Evolutionary conservation across 2,888 invertebrate genomes (phyloP).

Genomic region (Ganaspis brasiliensis): DNA sequence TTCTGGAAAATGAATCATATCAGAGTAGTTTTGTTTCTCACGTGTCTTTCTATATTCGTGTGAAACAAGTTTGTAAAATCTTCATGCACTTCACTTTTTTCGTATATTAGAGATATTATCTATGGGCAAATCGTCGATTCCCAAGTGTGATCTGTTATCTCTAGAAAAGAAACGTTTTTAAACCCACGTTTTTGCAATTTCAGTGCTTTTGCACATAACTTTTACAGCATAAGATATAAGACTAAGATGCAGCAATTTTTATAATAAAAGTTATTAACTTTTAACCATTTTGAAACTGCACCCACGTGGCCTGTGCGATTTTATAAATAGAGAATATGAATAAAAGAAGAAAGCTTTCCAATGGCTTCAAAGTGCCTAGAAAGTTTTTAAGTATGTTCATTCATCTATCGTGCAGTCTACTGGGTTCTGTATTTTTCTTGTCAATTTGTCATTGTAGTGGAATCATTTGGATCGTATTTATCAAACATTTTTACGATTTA

Average conservation of each 20-base stretch:
- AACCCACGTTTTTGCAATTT: conserved; percentile 40
- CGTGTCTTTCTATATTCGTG: conserved; percentile 22
- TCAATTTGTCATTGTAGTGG: conserved; percentile 1
- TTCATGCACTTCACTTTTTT: conserved; percentile 7
- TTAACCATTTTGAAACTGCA: conserved; percentile 8
- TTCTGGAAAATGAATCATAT: conserved; percentile 34
- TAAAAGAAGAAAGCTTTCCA: not conserved
- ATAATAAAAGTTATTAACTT: conserved; percentile 14
- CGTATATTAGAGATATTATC: conserved; percentile 17
- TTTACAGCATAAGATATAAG: conserved; percentile 30
- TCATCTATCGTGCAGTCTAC: conserved; percentile 1
- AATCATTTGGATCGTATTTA: conserved; percentile 11
- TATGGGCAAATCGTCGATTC: conserved; percentile 3
- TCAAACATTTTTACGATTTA: conserved; percentile 30
- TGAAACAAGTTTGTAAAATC: conserved; percentile 1
- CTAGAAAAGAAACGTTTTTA: conserved; percentile 14
- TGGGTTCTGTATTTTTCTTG: conserved; percentile 27
- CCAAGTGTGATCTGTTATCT: conserved; percentile 33
- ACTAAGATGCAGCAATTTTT: conserved; percentile 32
- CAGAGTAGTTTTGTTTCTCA: conserved; percentile 2
- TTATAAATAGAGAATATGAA: not conserved
- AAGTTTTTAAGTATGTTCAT: not conserved
- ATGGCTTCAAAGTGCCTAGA: not conserved
- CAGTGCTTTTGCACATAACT: conserved; percentile 39
- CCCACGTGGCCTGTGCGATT: conserved; percentile 8